Evolutionary conservation across 2,113 vertebrate species (phyloP).

Genomic region (Silurus asotus): DNA sequence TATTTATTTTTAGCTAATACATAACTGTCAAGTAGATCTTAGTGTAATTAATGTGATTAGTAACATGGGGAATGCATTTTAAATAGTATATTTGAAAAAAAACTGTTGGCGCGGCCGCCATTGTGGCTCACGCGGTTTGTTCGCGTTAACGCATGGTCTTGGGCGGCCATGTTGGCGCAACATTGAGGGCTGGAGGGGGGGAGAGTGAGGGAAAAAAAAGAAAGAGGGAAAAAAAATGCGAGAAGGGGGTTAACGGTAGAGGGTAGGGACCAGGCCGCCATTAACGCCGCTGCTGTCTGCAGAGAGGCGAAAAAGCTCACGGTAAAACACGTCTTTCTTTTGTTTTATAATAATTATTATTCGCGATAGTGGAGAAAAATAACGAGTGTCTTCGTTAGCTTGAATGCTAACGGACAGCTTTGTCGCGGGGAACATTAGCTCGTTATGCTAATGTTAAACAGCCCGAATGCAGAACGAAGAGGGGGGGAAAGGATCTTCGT

Average conservation of each 20-base stretch:
- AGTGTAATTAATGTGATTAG: too few species aligned
- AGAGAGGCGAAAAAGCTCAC: constrained; percentile 64
- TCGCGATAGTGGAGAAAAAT: background rate
- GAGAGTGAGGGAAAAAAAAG: constrained; percentile 39
- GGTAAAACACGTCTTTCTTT: constrained; percentile 66
- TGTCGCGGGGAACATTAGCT: constrained; percentile 15
- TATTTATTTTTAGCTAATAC: too few species aligned
- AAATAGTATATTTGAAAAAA: background rate
- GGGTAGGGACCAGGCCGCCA: constrained; percentile 73
- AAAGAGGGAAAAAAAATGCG: constrained; percentile 68
- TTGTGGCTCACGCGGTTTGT: constrained; percentile 76
- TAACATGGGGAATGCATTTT: too few species aligned
- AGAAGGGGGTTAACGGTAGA: constrained; percentile 62
- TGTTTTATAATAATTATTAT: constrained; percentile 2
- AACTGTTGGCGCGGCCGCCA: constrained; percentile 59
- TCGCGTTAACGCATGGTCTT: constrained; percentile 67
- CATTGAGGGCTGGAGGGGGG: constrained; percentile 57
- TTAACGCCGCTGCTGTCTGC: constrained; percentile 65
- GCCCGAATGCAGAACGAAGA: background rate
- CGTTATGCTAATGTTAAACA: constrained; percentile 14
- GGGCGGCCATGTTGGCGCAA: constrained; percentile 80
- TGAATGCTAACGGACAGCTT: constrained; percentile 24
- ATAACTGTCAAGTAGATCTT: too few species aligned
- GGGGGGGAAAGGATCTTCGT: background rate
- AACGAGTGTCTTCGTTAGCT: constrained; percentile 8